These are phyloP conservation scores for Streptopelia turtur DNA, from an alignment of 2,797 vertebrate genomes.

Conservation along the genomic window DNA sequence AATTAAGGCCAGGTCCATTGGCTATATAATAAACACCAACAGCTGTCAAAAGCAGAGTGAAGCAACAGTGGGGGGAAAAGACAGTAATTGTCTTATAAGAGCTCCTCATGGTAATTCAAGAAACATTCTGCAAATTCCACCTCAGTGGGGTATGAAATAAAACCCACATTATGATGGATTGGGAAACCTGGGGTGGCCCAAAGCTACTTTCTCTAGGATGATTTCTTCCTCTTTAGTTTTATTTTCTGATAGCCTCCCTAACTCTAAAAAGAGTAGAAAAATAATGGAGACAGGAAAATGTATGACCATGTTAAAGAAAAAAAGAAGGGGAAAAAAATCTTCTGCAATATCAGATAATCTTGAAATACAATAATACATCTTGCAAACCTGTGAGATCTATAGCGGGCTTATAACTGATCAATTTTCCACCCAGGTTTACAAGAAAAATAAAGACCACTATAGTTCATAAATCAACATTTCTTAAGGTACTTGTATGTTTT, in stretches of 20 bases:
- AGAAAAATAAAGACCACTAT: constrained; percentile 63
- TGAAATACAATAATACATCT: constrained; percentile 71
- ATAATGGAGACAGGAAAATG: constrained; percentile 51
- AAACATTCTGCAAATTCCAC: constrained; percentile 79
- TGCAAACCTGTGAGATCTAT: constrained; percentile 62
- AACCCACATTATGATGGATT: constrained; percentile 65
- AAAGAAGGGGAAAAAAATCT: background rate
- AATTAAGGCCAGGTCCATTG: background rate
- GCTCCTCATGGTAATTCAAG: constrained; percentile 77
- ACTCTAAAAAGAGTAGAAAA: constrained; percentile 43
- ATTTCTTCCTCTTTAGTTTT: constrained; percentile 81
- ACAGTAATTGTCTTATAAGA: constrained; percentile 84
- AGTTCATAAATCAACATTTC: constrained; percentile 73
- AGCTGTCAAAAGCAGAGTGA: constrained; percentile 59
- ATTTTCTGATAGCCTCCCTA: constrained; percentile 64
- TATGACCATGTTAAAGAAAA: constrained; percentile 21
- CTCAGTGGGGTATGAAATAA: constrained; percentile 71
- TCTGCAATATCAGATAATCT: constrained; percentile 58
- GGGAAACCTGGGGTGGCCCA: constrained; percentile 78
- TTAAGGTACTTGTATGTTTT: constrained; percentile 18
- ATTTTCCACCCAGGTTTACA: constrained; percentile 71
- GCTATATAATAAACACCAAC: constrained; percentile 45
- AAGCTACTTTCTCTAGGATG: constrained; percentile 74
- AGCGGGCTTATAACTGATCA: constrained; percentile 69
- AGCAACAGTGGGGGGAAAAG: constrained; percentile 64